Conservation (phyloP, 2,113 vertebrate genomes). For the Oophaga pumilio region DNA sequence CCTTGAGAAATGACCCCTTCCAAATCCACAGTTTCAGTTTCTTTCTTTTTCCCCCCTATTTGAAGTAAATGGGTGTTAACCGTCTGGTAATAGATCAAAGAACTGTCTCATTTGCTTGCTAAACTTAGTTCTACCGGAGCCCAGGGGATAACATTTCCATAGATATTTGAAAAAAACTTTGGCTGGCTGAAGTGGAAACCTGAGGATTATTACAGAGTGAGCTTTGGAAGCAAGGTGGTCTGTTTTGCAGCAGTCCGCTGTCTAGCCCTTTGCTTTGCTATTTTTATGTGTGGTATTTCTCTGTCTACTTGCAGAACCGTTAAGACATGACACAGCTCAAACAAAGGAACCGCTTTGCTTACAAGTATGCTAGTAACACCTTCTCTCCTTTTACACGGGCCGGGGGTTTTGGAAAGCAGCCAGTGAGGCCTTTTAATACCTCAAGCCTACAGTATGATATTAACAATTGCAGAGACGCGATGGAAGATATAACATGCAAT, state of each 20-base stretch:
- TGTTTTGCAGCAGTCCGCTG: constrained; percentile 42
- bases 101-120: constrained; percentile 50
- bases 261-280: constrained; percentile 52
- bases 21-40: constrained; percentile 23
- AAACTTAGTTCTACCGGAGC: constrained; percentile 54
- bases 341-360: constrained; percentile 39
- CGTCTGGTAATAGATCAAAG: constrained; percentile 57
- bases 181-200: constrained; percentile 47
- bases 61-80: constrained; percentile 54
- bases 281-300: constrained; percentile 52
- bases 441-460: neutral
- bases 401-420: neutral
- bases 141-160: constrained; percentile 52
- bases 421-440: neutral
- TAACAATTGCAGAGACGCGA: neutral
- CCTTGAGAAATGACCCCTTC: constrained; percentile 17
- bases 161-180: constrained; percentile 38
- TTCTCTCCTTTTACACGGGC: neutral
- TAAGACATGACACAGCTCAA: constrained; percentile 46
- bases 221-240: constrained; percentile 53
- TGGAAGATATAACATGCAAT: neutral
- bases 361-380: constrained; percentile 10
- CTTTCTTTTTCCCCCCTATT: constrained; percentile 40
- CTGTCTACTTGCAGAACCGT: constrained; percentile 19
- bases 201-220: constrained; percentile 49